Evolutionary conservation across 2,888 invertebrate species (phyloP), one percentile per base, ranked within the genome.

Genomic region (Teinopalpus imperialis): DNA sequence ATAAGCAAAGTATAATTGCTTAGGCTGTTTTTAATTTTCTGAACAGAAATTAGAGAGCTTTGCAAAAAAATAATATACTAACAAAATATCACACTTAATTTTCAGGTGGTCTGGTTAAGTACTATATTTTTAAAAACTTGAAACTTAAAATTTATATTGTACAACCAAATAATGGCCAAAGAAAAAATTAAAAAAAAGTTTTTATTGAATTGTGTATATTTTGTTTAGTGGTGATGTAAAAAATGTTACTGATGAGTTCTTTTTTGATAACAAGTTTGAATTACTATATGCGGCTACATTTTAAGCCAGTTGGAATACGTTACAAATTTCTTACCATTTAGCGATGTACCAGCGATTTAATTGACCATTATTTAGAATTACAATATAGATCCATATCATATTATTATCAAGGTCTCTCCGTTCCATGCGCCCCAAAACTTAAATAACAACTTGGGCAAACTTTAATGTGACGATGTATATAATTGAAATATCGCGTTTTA

Each of bases 71-170:
- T 66, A 68, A 70, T 56, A 59, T 59, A 66, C 61, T 56, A 74
- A 73, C 67, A 77, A 81, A 81, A 85, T 85, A 85, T 86, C 85
- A 85, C 83, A 83, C 76, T 74, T 68, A 53, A 67, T 68, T 72
- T 69, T 74, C 40, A 75, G 82, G 78, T 85, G 81, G 82, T 81
- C 74, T 74, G 72, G 68, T 81, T 81, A 81, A 83, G 82, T 83
- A 83, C 83, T 74, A 73, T 59, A 46, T 49, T 52, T 68, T 66
- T 66, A 63, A 64, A 66, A 69, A 67, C 54, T 57, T 55, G 62
- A 59, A 56, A 56, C 54, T 53, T 49, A 44, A 62, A 54, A 55
- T 53, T 54, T 48, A 43, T 61, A 60, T 69, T 71, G 66, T 66
- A 69, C 59, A 72, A 66, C 67, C 65, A 72, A 69, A 69, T 73